Evolutionary conservation across 1,140 invertebrate species (phyloP), one percentile per base, ranked within the genome.

Genomic region (Metopolophium dirhodum): DNA sequence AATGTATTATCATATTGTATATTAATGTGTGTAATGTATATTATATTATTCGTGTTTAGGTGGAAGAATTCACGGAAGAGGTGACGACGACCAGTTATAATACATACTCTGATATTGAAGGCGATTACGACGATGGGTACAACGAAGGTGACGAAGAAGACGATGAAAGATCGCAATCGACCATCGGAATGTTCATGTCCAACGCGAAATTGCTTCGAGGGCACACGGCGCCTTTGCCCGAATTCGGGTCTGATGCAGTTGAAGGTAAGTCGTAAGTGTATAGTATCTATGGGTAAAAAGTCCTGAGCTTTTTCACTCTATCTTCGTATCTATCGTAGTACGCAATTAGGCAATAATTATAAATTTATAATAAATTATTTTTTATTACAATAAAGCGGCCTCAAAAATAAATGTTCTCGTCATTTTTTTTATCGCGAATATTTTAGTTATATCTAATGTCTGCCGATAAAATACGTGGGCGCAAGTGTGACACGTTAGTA

Each of bases 231-330:
- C 96, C 96, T 45, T 97, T 97, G 95, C 97, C 97, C 7, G 97
- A 97, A 94, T 96, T 96, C 61, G 97, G 97, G 82, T 96, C 96
- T 88, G 97, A 97, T 95, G 96, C 97, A 94, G 95, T 97, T 93
- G 96, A 97, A 30, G 61, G 61, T 77, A 77, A 18, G 61, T 68
- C 30, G 61, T 77, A 77, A 18, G 61, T 68, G 14, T 14, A 68
- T 20, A 7, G 30, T n/a, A 77, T 30, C 61, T n/a, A n/a, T 77
- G 14, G 14, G n/a, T 77, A 77, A n/a, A n/a, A 68, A 68, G 23
- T 20, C 11, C 0, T 3, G 30, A 35, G 57, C 4, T 77, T 77
- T 77, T 77, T 7, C 26, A 7, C 4, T 14, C 14, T 18, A 18
- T n/a, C 4, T 77, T n/a, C n/a, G 30, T n/a, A 35, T 20, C n/a